These are phyloP conservation scores for Cheilosia vernalis DNA, from an alignment of 2,888 invertebrate genomes.

Conservation along the genomic window DNA sequence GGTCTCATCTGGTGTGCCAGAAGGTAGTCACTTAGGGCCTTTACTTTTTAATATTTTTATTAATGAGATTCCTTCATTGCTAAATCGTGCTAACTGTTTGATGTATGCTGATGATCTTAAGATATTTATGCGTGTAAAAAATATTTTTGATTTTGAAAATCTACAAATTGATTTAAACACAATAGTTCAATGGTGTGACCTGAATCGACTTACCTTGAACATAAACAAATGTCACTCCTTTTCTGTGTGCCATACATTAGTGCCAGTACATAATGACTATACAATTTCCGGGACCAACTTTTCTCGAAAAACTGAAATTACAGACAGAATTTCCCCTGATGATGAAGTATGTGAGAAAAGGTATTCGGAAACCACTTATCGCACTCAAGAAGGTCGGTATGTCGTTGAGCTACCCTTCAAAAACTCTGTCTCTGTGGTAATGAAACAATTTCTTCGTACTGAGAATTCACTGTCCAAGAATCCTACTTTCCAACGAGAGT, in stretches of 20 bases:
- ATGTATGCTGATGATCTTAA: slow-evolving; percentile 34
- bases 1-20: slow-evolving; percentile 24
- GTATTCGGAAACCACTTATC: too few relatives aligned
- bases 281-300: slow-evolving; percentile 1
- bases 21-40: slow-evolving; percentile 38
- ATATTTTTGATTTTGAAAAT: too few relatives aligned
- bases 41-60: slow-evolving; percentile 27
- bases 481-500: too few relatives aligned
- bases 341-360: too few relatives aligned
- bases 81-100: slow-evolving; percentile 6
- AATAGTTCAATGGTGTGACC: not conserved
- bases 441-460: too few relatives aligned
- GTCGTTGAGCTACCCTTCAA: too few relatives aligned
- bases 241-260: not conserved
- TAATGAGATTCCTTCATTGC: slow-evolving; percentile 7
- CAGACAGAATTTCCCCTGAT: too few relatives aligned
- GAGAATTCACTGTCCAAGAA: too few relatives aligned
- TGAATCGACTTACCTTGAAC: not conserved
- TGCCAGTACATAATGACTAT: not conserved
- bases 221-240: not conserved
- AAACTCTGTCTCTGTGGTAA: too few relatives aligned
- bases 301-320: slow-evolving; percentile 5
- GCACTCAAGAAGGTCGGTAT: too few relatives aligned
- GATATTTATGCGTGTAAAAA: too few relatives aligned
- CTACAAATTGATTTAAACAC: slow-evolving; percentile 29